Evolutionary conservation across 2,888 invertebrate genomes (phyloP), one percentile per base, ranked within the genome.

Genomic region (Sepiola atlantica): DNA sequence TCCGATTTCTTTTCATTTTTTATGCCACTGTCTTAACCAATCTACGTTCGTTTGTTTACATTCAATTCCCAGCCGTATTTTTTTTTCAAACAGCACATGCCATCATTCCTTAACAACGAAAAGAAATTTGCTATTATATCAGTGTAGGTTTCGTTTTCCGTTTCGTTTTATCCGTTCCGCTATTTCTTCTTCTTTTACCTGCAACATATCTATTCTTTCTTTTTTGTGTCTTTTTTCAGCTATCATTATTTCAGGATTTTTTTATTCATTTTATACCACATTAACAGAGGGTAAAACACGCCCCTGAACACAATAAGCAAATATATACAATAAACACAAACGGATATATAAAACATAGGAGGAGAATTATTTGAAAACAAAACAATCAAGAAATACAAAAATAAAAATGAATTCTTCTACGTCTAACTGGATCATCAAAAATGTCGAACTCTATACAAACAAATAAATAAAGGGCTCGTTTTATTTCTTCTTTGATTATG

Each of bases 401-500:
- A 77, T 14, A n/a, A 14, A 77, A 77, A 77, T 32, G 32, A 61
- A 77, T n/a, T 77, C n/a, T 77, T n/a, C n/a, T 8, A 28, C 28
- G 61, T 28, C n/a, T n/a, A 8, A 77, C n/a, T 4, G n/a, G 32
- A 77, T 77, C 77, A 77, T 77, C 77, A 77, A 77, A 77, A 77
- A 77, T 16, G 16, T n/a, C 77, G 1, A 77, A 77, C n/a, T n/a
- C n/a, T 77, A 77, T 77, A 77, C 21, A 77, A 77, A 32, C 14
- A 77, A 77, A 77, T 77, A 77, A 77, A 77, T 32, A n/a, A 77
- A 61, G 6, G 10, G 1, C 8, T 45, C 21, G 10, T 28, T 61
- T 61, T 77, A n/a, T 77, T 77, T 77, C 14, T 77, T 77, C 77
- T 77, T 77, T 77, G 77, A 77, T 77, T 77, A n/a, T 77, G 77